Base-by-base conservation (phyloP, 2,888 invertebrate species). In the Ectemnius cavifrons region DNA sequence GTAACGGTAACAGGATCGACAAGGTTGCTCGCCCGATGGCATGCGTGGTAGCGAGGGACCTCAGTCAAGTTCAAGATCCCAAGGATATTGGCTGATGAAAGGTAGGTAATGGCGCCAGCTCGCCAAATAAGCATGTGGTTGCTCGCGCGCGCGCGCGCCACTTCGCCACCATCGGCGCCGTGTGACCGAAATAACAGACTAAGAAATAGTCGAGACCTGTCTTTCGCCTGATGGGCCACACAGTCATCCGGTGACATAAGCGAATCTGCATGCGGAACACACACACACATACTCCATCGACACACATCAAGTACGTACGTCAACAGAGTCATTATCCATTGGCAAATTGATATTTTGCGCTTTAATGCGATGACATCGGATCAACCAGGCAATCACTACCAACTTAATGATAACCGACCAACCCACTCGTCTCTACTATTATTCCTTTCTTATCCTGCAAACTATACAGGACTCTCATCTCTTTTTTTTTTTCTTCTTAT, bases 1-100 rank as follows among this genome's bases (percentile, higher is more conserved):
- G n/a, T 52, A 52, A 52, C 52, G 52, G 52, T 14, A 52, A 52
- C 52, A 37, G 37, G 52, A 52, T 52, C 16, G 52, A 16, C 52
- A 52, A 16, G 52, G 52, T 13, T 52, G 16, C 52, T 52, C 52
- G 37, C 37, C 11, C 37, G 37, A 37, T 37, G 37, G 8, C 37
- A 11, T 37, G 37, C 37, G 37, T 37, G 37, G 37, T 37, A 37
- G 27, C 74, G 70, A 64, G 64, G 59, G 57, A 23, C 68, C 59
- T 58, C 71, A 67, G 74, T 77, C 77, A 76, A 84, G 84, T 80
- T 80, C 80, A 77, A 74, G 77, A 83, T 81, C 74, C 70, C 68
- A 61, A 64, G 70, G 63, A 23, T 59, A 59, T 64, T 65, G 3
- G 45, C 14, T 37, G 16, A 3, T 47, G n/a, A 20, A 56, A 37